Percentiles rank a stretch among this genome's conserved stretches.
Evolutionary conservation across 1,140 invertebrate genomes (phyloP).

Genomic region (Aporrectodea caliginosa): DNA sequence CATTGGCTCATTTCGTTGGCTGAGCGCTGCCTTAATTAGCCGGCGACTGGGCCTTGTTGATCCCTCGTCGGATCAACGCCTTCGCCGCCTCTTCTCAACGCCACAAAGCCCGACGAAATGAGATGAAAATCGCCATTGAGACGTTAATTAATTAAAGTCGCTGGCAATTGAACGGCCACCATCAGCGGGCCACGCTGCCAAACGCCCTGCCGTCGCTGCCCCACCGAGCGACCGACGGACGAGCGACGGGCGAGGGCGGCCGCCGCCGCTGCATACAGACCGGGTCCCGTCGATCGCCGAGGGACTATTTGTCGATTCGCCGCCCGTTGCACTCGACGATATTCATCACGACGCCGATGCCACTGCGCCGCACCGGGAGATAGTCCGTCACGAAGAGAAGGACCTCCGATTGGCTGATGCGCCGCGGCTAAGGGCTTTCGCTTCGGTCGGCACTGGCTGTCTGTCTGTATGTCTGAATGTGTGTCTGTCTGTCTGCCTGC

Average conservation of each 20-base stretch:
- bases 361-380: neutral
- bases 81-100: neutral
- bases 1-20: no score
- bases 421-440: no score
- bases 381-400: neutral
- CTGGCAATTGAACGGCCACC: neutral
- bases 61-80: neutral
- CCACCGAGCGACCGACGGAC: no score
- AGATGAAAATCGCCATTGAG: constrained; percentile 2
- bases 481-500: neutral
- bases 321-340: neutral
- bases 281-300: neutral
- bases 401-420: neutral
- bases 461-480: no score
- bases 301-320: neutral
- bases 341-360: no score
- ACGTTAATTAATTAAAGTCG: neutral
- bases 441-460: no score
- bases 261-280: neutral
- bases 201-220: no score
- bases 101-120: neutral
- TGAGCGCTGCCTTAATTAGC: neutral
- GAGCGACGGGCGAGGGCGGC: neutral
- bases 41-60: neutral
- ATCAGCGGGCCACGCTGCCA: neutral